phyloP scores from a whole-genome alignment of 2,888 invertebrate genomes.

The Germaria angustata region DNA sequence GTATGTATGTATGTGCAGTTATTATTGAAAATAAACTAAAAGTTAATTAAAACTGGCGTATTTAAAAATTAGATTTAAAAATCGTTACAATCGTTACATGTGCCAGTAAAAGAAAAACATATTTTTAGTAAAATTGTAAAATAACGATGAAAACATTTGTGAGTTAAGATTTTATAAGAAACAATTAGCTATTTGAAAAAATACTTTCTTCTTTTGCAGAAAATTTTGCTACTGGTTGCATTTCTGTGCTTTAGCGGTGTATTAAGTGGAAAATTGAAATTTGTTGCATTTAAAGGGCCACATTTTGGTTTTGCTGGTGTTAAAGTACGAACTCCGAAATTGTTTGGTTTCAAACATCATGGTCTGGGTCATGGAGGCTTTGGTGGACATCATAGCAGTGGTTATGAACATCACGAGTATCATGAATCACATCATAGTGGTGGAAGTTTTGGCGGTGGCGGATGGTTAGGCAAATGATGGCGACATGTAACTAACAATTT shows the following conservation, averaged over 20 bases:
- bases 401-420: constrained; percentile 67
- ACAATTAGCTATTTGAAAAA: no score
- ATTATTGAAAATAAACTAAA: no score
- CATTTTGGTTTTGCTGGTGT: constrained; percentile 71
- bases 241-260: constrained; percentile 41
- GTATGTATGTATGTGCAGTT: not conserved
- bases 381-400: constrained; percentile 65
- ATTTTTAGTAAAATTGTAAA: not conserved
- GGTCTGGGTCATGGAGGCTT: constrained; percentile 54
- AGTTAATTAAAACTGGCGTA: not conserved
- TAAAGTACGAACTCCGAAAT: constrained; percentile 73
- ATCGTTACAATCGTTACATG: not conserved
- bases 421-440: constrained; percentile 71
- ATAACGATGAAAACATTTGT: constrained; percentile 65
- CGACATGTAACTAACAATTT: not conserved
- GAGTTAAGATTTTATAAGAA: constrained; percentile 52
- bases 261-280: constrained; percentile 71
- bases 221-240: constrained; percentile 38
- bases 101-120: not conserved
- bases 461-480: constrained; percentile 75
- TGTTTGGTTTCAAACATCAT: constrained; percentile 73
- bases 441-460: constrained; percentile 51
- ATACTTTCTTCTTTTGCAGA: constrained; percentile 18
- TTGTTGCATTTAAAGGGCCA: constrained; percentile 74
- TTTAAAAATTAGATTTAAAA: not conserved